Percentiles rank a stretch among this genome's conserved stretches.
These are phyloP conservation scores for Ceyx melanurus DNA, from an alignment of 2,113 vertebrate species.

Conservation along the genomic window DNA sequence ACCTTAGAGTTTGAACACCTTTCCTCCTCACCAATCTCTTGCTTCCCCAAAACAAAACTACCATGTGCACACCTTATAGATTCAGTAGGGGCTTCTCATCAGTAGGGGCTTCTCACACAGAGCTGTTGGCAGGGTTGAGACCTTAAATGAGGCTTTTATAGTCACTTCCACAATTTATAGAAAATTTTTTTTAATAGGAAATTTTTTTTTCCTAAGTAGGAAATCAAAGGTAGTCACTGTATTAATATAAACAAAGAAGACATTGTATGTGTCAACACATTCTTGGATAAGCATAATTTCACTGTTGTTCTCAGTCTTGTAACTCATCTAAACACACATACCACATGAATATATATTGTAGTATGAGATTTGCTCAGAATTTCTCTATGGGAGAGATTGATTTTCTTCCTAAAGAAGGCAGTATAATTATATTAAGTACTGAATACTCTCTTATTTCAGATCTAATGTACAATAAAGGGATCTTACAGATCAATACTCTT, in stretches of 20 bases:
- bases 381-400: neutral
- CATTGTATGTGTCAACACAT: neutral
- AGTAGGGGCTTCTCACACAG: neutral
- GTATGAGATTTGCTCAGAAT: accelerated
- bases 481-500: neutral
- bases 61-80: neutral
- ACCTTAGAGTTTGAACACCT: neutral
- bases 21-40: neutral
- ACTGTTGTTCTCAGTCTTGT: neutral
- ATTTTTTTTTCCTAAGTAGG: neutral
- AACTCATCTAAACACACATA: neutral
- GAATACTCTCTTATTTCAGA: neutral
- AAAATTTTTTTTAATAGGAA: neutral
- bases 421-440: neutral
- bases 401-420: neutral
- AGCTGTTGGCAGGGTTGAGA: neutral
- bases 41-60: neutral
- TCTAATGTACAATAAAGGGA: neutral
- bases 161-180: neutral
- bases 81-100: neutral
- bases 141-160: neutral
- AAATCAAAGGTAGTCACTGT: neutral
- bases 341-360: neutral
- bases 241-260: neutral
- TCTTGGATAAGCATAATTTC: neutral